These are phyloP conservation scores for Gopherus flavomarginatus DNA, from an alignment of 2,113 vertebrate species.

Conservation along the genomic window DNA sequence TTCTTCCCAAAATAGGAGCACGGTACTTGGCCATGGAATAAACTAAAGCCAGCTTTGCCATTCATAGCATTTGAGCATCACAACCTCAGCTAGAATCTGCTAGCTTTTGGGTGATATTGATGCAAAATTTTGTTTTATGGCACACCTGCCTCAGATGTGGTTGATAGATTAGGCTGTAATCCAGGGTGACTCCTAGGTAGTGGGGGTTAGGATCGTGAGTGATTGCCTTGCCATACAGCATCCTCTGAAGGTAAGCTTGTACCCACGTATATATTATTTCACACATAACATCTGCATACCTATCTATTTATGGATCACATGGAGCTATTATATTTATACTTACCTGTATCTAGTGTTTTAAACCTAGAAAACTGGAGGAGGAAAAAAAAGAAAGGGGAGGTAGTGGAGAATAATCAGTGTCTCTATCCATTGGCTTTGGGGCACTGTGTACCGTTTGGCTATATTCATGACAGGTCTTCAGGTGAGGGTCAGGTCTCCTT, in stretches of 20 bases:
- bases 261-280: not conserved
- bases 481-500: not conserved
- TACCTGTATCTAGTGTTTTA: not conserved
- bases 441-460: fast-evolving
- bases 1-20: not conserved
- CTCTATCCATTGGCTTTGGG: not conserved
- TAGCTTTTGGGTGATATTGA: not conserved
- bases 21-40: too few species aligned
- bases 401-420: not conserved
- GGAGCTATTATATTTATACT: not conserved
- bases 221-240: not conserved
- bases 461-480: not conserved
- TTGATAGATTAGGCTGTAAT: not conserved
- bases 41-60: too few species aligned
- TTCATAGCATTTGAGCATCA: not conserved
- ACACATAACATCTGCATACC: not conserved
- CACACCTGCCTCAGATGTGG: not conserved
- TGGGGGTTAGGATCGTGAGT: not conserved
- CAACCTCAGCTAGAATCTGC: not conserved
- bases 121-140: not conserved
- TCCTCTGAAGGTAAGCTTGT: not conserved
- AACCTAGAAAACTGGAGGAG: not conserved
- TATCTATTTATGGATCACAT: not conserved
- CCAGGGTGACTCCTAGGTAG: not conserved
- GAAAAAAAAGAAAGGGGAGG: not conserved